Conservation (phyloP, 2,888 invertebrate species). For the Fragum whitleyi region DNA sequence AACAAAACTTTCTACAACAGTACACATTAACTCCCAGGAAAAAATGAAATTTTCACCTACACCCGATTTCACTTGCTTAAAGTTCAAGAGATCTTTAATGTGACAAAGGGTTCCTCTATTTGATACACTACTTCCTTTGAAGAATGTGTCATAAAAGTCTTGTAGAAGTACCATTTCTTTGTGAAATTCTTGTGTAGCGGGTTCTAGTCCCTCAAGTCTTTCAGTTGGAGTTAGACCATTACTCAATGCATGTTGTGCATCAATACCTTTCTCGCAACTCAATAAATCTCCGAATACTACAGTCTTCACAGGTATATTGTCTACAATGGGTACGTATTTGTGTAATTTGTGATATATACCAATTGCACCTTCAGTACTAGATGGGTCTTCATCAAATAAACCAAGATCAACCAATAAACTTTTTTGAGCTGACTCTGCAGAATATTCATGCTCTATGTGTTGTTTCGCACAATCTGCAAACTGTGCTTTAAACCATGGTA, state of each 20-base stretch:
- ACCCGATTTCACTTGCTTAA: too few species aligned
- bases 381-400: too few species aligned
- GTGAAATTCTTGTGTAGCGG: slow-evolving; percentile 58
- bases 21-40: too few species aligned
- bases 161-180: slow-evolving; percentile 58
- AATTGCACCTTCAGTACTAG: slow-evolving; percentile 36
- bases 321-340: slow-evolving; percentile 16
- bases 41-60: too few species aligned
- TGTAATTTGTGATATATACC: slow-evolving; percentile 30
- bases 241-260: slow-evolving; percentile 46
- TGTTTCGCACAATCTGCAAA: slow-evolving; percentile 26
- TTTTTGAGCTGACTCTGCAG: too few species aligned
- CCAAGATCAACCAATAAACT: too few species aligned
- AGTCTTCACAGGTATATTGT: slow-evolving; percentile 19
- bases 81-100: too few species aligned
- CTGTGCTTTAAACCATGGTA: slow-evolving; percentile 44
- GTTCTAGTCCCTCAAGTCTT: slow-evolving; percentile 50
- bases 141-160: slow-evolving; percentile 51
- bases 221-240: slow-evolving; percentile 43
- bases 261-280: slow-evolving; percentile 58
- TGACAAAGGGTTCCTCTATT: too few species aligned
- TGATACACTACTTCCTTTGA: slow-evolving; percentile 44
- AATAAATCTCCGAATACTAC: slow-evolving; percentile 51
- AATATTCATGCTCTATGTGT: slow-evolving; percentile 45
- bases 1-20: too few species aligned